phyloP scores from a whole-genome alignment of 2,797 vertebrate species.

The Lepilemur septentrionalis region DNA sequence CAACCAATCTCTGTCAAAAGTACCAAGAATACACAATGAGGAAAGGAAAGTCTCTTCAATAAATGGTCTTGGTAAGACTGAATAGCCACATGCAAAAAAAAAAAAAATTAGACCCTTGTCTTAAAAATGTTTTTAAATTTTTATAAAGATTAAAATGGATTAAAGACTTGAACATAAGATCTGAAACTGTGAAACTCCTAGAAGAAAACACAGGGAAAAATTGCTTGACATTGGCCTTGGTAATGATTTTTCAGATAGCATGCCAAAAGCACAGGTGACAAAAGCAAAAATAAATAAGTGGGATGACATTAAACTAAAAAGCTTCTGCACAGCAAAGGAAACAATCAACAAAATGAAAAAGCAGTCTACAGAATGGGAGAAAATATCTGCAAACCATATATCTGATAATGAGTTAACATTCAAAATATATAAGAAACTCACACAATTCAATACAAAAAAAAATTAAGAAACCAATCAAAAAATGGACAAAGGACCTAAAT shows the following conservation, averaged over 20 bases:
- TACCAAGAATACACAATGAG: background rate
- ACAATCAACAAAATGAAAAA: background rate
- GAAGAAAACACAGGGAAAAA: background rate
- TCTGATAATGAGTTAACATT: background rate
- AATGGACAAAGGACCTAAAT: background rate
- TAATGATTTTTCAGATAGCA: background rate
- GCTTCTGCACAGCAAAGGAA: background rate
- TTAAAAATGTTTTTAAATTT: background rate
- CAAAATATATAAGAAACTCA: background rate
- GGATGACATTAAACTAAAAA: background rate
- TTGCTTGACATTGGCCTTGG: background rate
- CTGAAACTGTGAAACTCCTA: background rate
- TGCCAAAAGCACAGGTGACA: background rate
- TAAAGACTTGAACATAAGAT: background rate
- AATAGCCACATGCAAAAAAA: background rate
- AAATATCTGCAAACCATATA: background rate
- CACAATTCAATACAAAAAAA: background rate
- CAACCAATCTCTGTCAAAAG: background rate
- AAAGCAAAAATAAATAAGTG: background rate
- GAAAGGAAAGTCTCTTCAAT: background rate
- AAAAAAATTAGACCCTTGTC: background rate
- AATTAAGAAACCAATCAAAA: background rate
- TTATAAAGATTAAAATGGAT: background rate
- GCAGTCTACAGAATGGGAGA: background rate
- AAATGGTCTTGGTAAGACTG: background rate